Percentiles rank a stretch among this genome's conserved stretches.
These are phyloP conservation scores for Girardia tigrina DNA, from an alignment of 2,888 invertebrate genomes.

Conservation along the genomic window DNA sequence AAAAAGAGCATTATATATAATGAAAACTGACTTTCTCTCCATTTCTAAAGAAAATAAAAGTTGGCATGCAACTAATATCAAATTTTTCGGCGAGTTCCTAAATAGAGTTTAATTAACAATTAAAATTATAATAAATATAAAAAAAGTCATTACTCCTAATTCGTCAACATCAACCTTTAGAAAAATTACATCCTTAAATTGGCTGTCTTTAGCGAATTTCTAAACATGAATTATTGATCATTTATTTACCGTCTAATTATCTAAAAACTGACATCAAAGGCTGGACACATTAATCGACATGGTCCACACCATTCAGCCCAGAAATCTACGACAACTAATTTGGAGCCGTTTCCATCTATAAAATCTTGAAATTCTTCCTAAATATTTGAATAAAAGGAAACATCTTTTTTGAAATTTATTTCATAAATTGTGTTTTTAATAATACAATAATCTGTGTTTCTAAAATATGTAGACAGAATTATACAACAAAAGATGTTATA, in stretches of 20 bases:
- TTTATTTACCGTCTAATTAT: background rate
- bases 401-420: no score
- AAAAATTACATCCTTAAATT: conserved; percentile 75
- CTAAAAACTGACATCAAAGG: conserved; percentile 59
- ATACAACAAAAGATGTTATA: no score
- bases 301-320: conserved; percentile 68
- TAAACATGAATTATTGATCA: background rate
- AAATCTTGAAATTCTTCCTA: conserved; percentile 33
- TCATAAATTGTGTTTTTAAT: no score
- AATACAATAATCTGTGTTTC: no score
- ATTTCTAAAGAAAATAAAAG: conserved; percentile 80
- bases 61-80: conserved; percentile 89
- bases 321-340: conserved; percentile 36
- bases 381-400: conserved; percentile 20
- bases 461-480: no score
- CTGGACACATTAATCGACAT: conserved; percentile 79
- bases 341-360: background rate
- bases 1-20: background rate
- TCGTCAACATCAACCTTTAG: conserved; percentile 80
- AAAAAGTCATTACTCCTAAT: conserved; percentile 55
- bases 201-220: conserved; percentile 32
- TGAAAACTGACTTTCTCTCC: conserved; percentile 52
- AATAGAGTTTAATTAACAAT: conserved; percentile 35
- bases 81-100: conserved; percentile 70
- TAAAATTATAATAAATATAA: background rate